A percentile compares a stretch with the other conserved stretches of the same genome.
phyloP scores from a whole-genome alignment of 2,888 invertebrate genomes.

The Drosophila prostipennis region DNA sequence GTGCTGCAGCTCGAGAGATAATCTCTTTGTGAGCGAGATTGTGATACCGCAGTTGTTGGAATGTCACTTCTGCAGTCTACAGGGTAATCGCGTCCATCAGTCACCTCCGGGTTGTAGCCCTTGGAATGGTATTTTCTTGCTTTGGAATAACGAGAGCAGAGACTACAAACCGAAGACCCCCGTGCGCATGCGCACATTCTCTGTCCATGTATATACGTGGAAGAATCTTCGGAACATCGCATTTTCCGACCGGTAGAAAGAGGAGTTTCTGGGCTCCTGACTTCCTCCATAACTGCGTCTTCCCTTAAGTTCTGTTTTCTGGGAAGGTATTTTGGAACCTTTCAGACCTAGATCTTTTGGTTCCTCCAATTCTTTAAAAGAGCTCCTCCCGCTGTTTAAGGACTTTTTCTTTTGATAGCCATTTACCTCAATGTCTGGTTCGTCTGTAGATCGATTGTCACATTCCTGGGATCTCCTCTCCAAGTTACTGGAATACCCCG shows the following conservation, averaged over 20 bases:
- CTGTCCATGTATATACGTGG: not conserved
- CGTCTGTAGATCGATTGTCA: not conserved
- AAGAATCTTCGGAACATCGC: not conserved
- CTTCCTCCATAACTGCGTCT: not conserved
- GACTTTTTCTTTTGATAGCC: not conserved
- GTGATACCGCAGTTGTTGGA: slow-evolving; percentile 3
- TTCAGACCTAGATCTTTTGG: not conserved
- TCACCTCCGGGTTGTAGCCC: not conserved
- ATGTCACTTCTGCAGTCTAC: slow-evolving; percentile 9
- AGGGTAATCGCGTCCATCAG: slow-evolving; percentile 1
- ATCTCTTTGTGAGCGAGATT: slow-evolving; percentile 20
- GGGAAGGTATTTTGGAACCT: not conserved
- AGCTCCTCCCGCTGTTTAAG: too few species aligned
- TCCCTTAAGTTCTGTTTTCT: not conserved
- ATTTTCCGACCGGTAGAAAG: not conserved
- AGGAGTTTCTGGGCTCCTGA: not conserved
- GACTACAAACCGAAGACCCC: not conserved
- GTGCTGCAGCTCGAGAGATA: slow-evolving; percentile 20
- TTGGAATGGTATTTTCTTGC: slow-evolving; percentile 1
- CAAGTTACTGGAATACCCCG: slow-evolving; percentile 8
- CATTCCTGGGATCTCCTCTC: not conserved
- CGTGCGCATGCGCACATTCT: not conserved
- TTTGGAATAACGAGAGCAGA: not conserved
- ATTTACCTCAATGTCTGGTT: not conserved
- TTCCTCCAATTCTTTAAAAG: not conserved